Base-by-base conservation (phyloP, 2,797 vertebrate species). In the Lithobates pipiens region DNA sequence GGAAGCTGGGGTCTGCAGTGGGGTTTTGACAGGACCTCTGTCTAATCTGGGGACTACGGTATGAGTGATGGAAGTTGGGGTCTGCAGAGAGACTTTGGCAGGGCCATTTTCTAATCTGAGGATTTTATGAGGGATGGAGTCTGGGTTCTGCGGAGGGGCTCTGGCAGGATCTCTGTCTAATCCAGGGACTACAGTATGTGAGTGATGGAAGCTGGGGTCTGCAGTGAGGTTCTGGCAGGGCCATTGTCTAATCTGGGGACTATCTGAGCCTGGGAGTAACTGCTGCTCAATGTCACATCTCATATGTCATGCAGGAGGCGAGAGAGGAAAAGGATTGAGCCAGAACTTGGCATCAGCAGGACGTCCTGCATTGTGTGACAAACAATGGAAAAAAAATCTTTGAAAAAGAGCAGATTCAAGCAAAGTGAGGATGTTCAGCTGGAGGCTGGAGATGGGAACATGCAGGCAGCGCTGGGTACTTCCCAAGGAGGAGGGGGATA, bases 321-420 rank as follows among this genome's bases (percentile, higher is more conserved):
- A 86, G 80, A 83, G 85, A 87, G 85, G 81, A 83, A 87, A 63
- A 79, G 76, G 75, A 36, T 29, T 68, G 80, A 83, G 85, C 81
- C 80, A 87, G 75, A 73, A 83, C 85, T 83, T 87, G 85, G 85
- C 85, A 87, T 83, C 61, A 87, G 85, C 85, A 87, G 81, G 81
- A 87, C 85, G 76, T 83, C 72, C 85, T 87, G 76, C 54, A 83
- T 83, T 83, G 81, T 87, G 80, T 87, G 80, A 87, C 85, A 87
- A 83, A 87, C 85, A 87, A 87, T 87, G 85, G 85, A 87, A 87
- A 87, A 57, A 86, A 80, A 73, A 75, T 79, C 68, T 85, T 86
- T 87, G 85, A 87, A 87, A 87, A 79, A 87, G 80, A 87, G 85
- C 85, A 87, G 85, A 87, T 87, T 87, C 76, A 57, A 83, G 75